Conservation (phyloP, 2,888 invertebrate genomes). For the Poecilus cupreus region DNA sequence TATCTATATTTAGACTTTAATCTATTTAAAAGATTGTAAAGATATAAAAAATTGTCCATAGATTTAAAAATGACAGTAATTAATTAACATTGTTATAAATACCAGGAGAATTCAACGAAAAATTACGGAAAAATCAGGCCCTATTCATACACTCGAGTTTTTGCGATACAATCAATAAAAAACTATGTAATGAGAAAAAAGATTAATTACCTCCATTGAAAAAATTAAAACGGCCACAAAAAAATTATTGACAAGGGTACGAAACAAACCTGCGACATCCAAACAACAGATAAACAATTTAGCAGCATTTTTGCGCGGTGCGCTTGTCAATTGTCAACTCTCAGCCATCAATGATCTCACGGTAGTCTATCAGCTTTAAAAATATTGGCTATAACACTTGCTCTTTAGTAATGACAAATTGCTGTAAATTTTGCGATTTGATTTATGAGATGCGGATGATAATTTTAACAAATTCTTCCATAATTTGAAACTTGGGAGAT, state of each 20-base stretch:
- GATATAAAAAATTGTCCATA: not conserved
- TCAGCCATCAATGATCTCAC: too few species aligned
- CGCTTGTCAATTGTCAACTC: not conserved
- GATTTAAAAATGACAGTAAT: not conserved
- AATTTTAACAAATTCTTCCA: too few species aligned
- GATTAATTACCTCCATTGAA: not conserved
- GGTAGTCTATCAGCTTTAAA: not conserved
- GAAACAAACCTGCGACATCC: too few species aligned
- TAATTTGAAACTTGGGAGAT: too few species aligned
- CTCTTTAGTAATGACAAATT: constrained; percentile 4
- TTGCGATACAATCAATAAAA: not conserved
- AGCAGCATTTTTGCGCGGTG: not conserved
- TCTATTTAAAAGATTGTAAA: too few species aligned
- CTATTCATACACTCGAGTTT: not conserved
- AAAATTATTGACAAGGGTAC: not conserved
- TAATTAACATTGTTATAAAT: not conserved
- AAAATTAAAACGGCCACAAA: not conserved
- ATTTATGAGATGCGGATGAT: too few species aligned
- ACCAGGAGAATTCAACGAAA: not conserved
- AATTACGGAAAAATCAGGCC: not conserved
- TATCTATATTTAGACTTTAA: too few species aligned
- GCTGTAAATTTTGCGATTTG: not conserved
- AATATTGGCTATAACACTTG: not conserved
- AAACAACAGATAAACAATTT: too few species aligned
- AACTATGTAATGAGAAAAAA: not conserved